Percentiles rank a stretch among this genome's conserved stretches.
phyloP scores from a whole-genome alignment of 2,113 vertebrate genomes.

The Semnopithecus entellus region DNA sequence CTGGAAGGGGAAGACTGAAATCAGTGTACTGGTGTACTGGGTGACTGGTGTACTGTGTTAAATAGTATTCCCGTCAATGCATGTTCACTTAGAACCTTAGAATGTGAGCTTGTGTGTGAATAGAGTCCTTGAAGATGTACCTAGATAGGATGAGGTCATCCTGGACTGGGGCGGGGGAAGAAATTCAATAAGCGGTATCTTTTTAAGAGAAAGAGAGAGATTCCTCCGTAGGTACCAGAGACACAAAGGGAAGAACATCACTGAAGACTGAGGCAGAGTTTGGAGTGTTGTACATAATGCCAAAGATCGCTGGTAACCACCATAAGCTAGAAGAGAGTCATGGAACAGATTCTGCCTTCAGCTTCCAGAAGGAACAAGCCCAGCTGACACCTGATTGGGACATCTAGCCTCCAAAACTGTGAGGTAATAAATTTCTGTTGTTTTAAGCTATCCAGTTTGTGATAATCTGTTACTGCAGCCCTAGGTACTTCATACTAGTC shows the following conservation, averaged over 20 bases:
- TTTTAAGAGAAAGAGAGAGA: neutral
- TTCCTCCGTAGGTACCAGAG: neutral
- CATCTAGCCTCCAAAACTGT: neutral
- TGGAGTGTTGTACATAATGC: neutral
- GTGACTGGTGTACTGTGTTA: neutral
- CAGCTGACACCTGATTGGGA: neutral
- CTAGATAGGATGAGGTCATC: too few relatives aligned
- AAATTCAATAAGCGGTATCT: neutral
- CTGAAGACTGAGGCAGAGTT: neutral
- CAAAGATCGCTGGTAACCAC: neutral
- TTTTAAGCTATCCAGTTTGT: neutral
- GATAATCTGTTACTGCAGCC: neutral
- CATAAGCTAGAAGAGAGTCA: too few relatives aligned
- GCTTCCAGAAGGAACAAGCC: neutral
- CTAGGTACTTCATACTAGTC: neutral
- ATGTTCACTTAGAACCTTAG: fast-evolving
- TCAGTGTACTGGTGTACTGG: too few relatives aligned
- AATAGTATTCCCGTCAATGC: neutral
- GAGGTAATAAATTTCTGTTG: neutral
- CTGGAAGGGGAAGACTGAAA: neutral
- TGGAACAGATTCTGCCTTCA: neutral
- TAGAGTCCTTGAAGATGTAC: neutral
- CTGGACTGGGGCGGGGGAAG: too few relatives aligned
- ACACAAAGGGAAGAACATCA: neutral
- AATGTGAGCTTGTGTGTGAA: neutral